phyloP scores from a whole-genome alignment of 2,797 vertebrate species.

The Pseudochromis fuscus region DNA sequence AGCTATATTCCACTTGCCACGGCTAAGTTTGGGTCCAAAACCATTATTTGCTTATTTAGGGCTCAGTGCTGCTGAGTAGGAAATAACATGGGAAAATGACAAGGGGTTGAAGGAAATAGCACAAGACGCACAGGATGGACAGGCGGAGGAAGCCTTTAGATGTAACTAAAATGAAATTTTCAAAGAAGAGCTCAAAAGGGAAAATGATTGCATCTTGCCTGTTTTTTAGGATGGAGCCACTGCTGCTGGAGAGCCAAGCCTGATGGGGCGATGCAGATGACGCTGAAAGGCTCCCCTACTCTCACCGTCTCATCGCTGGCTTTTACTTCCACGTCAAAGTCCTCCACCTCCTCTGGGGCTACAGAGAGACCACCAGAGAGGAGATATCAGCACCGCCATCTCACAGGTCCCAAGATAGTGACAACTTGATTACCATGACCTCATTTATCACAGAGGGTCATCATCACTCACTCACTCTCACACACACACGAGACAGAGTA shows the following conservation, averaged over 20 bases:
- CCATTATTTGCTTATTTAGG: slow-evolving; percentile 71
- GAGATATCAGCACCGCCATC: slow-evolving; percentile 47
- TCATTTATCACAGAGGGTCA: slow-evolving; percentile 49
- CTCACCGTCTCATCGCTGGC: slow-evolving; percentile 88
- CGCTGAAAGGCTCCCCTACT: slow-evolving; percentile 88
- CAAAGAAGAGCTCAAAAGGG: slow-evolving; percentile 1
- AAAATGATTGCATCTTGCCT: slow-evolving; percentile 81
- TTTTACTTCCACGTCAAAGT: slow-evolving; percentile 88
- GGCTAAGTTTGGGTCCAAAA: slow-evolving; percentile 61
- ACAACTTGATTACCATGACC: slow-evolving; percentile 44
- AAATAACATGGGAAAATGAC: slow-evolving; percentile 59
- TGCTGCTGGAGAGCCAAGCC: slow-evolving; percentile 87
- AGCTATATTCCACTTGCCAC: slow-evolving; percentile 63
- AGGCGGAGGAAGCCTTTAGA: slow-evolving; percentile 20
- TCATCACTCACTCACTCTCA: slow-evolving; percentile 34
- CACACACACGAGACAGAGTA: slow-evolving; percentile 24
- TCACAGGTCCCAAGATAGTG: slow-evolving; percentile 20
- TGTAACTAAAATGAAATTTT: slow-evolving; percentile 15
- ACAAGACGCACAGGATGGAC: slow-evolving; percentile 9
- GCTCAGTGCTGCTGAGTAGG: slow-evolving; percentile 49
- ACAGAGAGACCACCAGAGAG: slow-evolving; percentile 45
- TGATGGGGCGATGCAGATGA: slow-evolving; percentile 89
- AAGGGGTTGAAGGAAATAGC: slow-evolving; percentile 41
- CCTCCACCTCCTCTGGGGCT: slow-evolving; percentile 70
- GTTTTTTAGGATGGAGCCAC: slow-evolving; percentile 92